Percentiles rank a stretch among this genome's conserved stretches.
Evolutionary conservation across 1,140 invertebrate genomes (phyloP).

Genomic region (Dolichoris vasculosae): DNA sequence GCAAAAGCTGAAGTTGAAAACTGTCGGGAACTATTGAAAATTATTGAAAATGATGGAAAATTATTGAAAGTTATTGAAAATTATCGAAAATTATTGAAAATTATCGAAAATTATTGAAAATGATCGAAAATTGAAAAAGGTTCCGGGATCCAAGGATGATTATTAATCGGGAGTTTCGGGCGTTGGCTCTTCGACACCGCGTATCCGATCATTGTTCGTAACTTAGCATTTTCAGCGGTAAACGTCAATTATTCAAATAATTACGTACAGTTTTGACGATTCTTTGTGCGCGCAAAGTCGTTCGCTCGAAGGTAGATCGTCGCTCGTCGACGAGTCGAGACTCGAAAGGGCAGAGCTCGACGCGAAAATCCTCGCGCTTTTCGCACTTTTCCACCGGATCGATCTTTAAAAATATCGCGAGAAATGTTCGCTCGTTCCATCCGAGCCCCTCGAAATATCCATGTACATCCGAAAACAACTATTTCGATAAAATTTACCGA

Average conservation of each 20-base stretch:
- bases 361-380: not conserved
- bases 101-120: too few relatives aligned
- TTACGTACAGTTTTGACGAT: not conserved
- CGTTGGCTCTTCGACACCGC: not conserved
- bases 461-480: too few relatives aligned
- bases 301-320: not conserved
- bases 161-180: not conserved
- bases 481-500: too few relatives aligned
- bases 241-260: not conserved
- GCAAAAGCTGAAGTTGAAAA: too few relatives aligned
- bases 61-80: too few relatives aligned
- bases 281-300: not conserved
- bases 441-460: not conserved
- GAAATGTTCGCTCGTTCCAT: not conserved
- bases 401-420: not conserved
- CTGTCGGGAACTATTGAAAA: too few relatives aligned
- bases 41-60: too few relatives aligned
- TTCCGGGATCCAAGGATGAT: too few relatives aligned
- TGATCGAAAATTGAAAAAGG: too few relatives aligned
- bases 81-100: too few relatives aligned
- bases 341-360: not conserved
- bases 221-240: not conserved
- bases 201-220: not conserved
- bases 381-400: not conserved
- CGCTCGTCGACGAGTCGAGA: too few relatives aligned